A percentile compares a stretch with the other conserved stretches of the same genome.
Conservation (phyloP, 2,888 invertebrate genomes). For the Coelinius sp. region DNA sequence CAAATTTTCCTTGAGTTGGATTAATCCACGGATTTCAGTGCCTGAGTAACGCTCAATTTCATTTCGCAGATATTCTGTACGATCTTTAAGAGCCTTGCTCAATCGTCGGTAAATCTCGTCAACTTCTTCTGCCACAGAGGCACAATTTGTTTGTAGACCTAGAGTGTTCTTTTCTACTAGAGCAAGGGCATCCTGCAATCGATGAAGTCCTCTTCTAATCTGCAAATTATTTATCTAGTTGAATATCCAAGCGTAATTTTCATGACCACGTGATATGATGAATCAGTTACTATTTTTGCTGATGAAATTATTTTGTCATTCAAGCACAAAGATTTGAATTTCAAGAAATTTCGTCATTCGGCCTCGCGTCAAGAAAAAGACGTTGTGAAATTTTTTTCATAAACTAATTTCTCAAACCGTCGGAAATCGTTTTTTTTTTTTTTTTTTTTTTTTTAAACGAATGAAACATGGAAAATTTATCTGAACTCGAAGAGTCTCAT, state of each 20-base stretch:
- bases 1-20: constrained; percentile 91
- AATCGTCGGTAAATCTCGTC: constrained; percentile 92
- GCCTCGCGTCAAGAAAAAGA: too few species aligned
- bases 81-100: constrained; percentile 90
- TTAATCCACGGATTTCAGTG: constrained; percentile 88
- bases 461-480: too few species aligned
- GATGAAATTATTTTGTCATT: too few species aligned
- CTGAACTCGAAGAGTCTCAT: too few species aligned
- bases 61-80: constrained; percentile 87
- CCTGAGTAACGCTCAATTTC: constrained; percentile 94
- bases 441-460: too few species aligned
- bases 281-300: too few species aligned
- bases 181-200: constrained; percentile 88
- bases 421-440: too few species aligned
- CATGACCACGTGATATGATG: neutral
- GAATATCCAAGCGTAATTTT: neutral
- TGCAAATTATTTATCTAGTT: constrained; percentile 55
- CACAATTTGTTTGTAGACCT: constrained; percentile 90
- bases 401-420: too few species aligned
- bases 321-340: too few species aligned
- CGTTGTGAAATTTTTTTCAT: too few species aligned
- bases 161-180: constrained; percentile 91
- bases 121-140: constrained; percentile 92
- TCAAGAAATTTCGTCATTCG: too few species aligned
- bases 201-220: constrained; percentile 88